Percentiles rank a stretch among this genome's conserved stretches.
These are phyloP conservation scores for Cremastobaeus sp. DNA, from an alignment of 2,888 invertebrate species.

Conservation along the genomic window DNA sequence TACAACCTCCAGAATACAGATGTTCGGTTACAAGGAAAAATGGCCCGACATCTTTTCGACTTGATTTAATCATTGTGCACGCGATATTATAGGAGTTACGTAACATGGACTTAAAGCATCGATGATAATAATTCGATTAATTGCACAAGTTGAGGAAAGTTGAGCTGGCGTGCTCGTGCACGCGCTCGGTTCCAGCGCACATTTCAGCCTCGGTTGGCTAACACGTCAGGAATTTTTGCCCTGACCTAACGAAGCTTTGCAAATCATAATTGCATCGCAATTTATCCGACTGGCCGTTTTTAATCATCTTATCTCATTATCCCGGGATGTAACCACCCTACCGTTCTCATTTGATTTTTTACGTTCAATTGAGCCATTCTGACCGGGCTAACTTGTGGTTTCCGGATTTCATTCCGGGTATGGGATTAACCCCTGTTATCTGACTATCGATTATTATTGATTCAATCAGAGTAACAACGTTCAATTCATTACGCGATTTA, in stretches of 20 bases:
- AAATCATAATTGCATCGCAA: slow-evolving; percentile 70
- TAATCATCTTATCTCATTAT: slow-evolving; percentile 66
- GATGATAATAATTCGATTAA: slow-evolving; percentile 61
- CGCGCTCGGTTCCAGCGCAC: slow-evolving; percentile 36
- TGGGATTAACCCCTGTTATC: slow-evolving; percentile 19
- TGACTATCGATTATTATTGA: slow-evolving; percentile 34
- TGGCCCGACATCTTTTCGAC: no score
- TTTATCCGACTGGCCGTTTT: slow-evolving; percentile 68
- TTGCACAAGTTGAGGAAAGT: slow-evolving; percentile 61
- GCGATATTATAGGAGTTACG: no score
- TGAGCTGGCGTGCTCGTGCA: slow-evolving; percentile 46
- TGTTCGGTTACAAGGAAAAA: no score
- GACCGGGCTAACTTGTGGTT: slow-evolving; percentile 17
- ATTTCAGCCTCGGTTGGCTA: slow-evolving; percentile 46
- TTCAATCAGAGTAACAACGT: slow-evolving; percentile 33
- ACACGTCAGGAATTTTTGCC: slow-evolving; percentile 52
- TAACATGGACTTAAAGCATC: slow-evolving; percentile 50
- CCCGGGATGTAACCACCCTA: slow-evolving; percentile 6
- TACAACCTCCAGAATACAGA: no score
- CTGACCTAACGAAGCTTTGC: slow-evolving; percentile 70
- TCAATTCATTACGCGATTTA: slow-evolving; percentile 21
- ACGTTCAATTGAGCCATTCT: slow-evolving; percentile 37
- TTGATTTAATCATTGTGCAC: no score
- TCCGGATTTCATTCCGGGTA: slow-evolving; percentile 10
- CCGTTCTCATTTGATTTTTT: slow-evolving; percentile 45